Conservation (phyloP, 2,113 vertebrate genomes). For the Sapayoa aenigma region DNA sequence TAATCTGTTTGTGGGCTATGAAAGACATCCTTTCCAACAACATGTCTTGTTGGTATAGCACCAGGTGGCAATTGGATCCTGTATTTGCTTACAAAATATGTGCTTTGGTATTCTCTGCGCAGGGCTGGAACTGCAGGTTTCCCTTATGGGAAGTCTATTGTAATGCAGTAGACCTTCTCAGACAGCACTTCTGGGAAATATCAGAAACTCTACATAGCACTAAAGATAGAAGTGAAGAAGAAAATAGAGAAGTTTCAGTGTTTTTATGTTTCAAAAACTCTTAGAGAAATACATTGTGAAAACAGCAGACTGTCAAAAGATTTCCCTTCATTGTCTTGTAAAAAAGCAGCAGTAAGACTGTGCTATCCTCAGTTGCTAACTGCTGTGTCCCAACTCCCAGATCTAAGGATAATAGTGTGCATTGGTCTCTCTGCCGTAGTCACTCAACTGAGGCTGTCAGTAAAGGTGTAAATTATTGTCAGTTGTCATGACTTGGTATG, state of each 20-base stretch:
- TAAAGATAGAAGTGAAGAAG: neutral
- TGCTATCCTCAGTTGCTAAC: neutral
- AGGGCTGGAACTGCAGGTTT: neutral
- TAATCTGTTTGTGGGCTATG: neutral
- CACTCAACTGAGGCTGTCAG: neutral
- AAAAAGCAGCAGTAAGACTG: neutral
- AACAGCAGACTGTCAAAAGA: neutral
- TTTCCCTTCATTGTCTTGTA: neutral
- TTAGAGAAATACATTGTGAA: neutral
- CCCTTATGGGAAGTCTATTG: neutral
- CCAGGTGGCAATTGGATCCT: neutral
- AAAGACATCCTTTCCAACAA: neutral
- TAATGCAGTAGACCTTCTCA: neutral
- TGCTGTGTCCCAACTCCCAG: neutral
- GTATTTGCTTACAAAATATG: neutral
- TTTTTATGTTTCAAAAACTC: neutral
- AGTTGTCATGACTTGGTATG: neutral
- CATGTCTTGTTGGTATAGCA: neutral
- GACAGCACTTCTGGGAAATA: constrained; percentile 9
- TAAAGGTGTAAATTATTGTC: neutral
- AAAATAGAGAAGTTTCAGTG: neutral
- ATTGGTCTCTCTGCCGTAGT: neutral
- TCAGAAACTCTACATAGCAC: neutral
- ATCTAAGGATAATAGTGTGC: neutral
- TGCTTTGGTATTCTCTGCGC: neutral